Base-by-base conservation (phyloP, 2,113 vertebrate species). In the Protobothrops flavoviridis region DNA sequence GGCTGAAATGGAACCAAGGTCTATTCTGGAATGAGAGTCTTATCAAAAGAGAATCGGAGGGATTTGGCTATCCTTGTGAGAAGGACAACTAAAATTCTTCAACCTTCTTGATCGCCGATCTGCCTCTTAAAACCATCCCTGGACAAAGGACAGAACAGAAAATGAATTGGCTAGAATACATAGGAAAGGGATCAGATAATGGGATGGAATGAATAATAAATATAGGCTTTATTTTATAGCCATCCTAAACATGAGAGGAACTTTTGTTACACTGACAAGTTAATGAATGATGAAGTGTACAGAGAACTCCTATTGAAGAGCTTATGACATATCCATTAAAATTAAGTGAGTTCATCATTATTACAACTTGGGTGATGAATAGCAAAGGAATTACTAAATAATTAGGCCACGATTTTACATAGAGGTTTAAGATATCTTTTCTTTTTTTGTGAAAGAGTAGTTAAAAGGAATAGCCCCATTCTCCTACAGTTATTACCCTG, bases 261-360 rank as follows among this genome's bases (percentile, higher is more conserved):
- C 88, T 89, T 94, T 61, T 95, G 95, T 95, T 95, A 96, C 96
- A 96, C 95, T 87, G 96, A 95, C 92, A 95, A 92, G 93, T 97
- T 97, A 97, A 97, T 95, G 96, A 97, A 96, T 92, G 90, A 96
- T 95, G 96, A 97, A 97, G 97, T 96, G 96, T 93, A 94, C 53
- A 50, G 89, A 39, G 89, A 97, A 96, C 93, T 94, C 91, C 92
- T 94, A 95, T 93, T 94, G 93, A 92, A 95, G 50, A 87, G 57
- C 74, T 96, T 93, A 59, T 90, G 94, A 95, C 90, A 96, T 87
- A 74, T 90, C 85, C 91, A 95, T 96, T 96, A 97, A 97, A 92
- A 95, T 94, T 93, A 96, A 96, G 96, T 95, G 93, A 93, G 92
- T 93, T 96, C 93, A 96, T 96, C 94, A 96, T 97, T 97, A 97